Conservation (phyloP, 2,797 vertebrate species). For the Silurus aristotelis region DNA sequence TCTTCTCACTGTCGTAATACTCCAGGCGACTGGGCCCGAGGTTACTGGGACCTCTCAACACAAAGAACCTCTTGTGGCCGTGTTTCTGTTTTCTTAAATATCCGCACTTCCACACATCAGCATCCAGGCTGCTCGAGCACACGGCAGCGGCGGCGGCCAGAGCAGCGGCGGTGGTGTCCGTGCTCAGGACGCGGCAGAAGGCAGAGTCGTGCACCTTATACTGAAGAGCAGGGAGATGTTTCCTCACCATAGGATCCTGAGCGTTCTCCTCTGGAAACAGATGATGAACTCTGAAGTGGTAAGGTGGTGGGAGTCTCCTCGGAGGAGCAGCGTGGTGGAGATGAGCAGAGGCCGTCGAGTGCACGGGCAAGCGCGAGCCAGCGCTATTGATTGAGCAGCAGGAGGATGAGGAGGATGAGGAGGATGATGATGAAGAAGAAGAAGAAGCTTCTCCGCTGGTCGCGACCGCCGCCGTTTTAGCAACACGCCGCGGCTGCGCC, state of each 20-base stretch:
- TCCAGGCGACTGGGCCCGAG: slow-evolving; percentile 79
- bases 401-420: slow-evolving; percentile 50
- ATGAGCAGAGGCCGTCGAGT: slow-evolving; percentile 50
- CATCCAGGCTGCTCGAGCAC: slow-evolving; percentile 53
- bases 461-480: slow-evolving; percentile 50
- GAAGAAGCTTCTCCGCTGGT: slow-evolving; percentile 49
- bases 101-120: slow-evolving; percentile 81
- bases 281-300: slow-evolving; percentile 58
- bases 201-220: slow-evolving; percentile 61
- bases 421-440: slow-evolving; percentile 46
- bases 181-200: slow-evolving; percentile 58
- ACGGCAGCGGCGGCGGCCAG: slow-evolving; percentile 50
- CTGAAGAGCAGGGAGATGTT: slow-evolving; percentile 56
- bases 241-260: slow-evolving; percentile 57
- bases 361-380: slow-evolving; percentile 62
- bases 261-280: slow-evolving; percentile 53
- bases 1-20: slow-evolving; percentile 88
- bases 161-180: slow-evolving; percentile 58
- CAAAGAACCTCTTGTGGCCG: slow-evolving; percentile 84
- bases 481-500: slow-evolving; percentile 49
- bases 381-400: slow-evolving; percentile 54
- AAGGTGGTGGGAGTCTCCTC: slow-evolving; percentile 59
- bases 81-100: slow-evolving; percentile 84
- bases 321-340: slow-evolving; percentile 14
- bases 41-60: slow-evolving; percentile 74